A percentile compares a stretch with the other conserved stretches of the same genome.
phyloP scores from a whole-genome alignment of 2,113 vertebrate species.

The Tyrannus savana region DNA sequence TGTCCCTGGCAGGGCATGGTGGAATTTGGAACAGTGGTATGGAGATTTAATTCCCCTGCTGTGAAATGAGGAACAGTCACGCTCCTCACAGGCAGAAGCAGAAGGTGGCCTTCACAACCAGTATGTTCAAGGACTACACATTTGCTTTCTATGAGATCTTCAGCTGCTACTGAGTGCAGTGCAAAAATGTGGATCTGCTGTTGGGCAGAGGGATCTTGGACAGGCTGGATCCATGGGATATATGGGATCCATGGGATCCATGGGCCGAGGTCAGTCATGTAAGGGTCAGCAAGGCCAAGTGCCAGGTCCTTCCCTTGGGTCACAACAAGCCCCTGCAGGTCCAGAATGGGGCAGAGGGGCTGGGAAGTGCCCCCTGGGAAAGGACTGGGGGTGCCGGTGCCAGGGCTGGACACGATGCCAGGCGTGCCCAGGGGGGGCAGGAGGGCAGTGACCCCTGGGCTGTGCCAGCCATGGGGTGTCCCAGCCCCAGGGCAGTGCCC shows the following conservation, averaged over 20 bases:
- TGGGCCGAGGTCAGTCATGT: accelerated
- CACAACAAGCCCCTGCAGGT: background rate
- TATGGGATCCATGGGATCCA: too few species aligned
- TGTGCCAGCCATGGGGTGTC: background rate
- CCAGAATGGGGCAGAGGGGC: background rate
- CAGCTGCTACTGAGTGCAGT: background rate
- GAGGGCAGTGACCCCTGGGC: background rate
- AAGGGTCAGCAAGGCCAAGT: background rate
- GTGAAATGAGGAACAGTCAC: background rate
- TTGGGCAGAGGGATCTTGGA: background rate
- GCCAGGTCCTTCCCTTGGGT: background rate
- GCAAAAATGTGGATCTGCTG: background rate
- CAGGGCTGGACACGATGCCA: background rate
- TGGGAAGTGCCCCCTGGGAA: accelerated
- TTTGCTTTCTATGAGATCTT: background rate
- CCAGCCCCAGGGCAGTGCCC: background rate
- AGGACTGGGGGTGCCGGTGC: background rate
- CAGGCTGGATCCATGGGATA: background rate
- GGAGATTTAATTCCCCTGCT: background rate
- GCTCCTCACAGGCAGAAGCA: background rate
- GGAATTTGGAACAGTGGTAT: background rate
- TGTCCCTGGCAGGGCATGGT: background rate
- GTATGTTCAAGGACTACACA: background rate
- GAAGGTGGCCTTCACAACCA: background rate
- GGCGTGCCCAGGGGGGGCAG: background rate